phyloP scores from a whole-genome alignment of 2,113 vertebrate species.

The Sylvietta virens region DNA sequence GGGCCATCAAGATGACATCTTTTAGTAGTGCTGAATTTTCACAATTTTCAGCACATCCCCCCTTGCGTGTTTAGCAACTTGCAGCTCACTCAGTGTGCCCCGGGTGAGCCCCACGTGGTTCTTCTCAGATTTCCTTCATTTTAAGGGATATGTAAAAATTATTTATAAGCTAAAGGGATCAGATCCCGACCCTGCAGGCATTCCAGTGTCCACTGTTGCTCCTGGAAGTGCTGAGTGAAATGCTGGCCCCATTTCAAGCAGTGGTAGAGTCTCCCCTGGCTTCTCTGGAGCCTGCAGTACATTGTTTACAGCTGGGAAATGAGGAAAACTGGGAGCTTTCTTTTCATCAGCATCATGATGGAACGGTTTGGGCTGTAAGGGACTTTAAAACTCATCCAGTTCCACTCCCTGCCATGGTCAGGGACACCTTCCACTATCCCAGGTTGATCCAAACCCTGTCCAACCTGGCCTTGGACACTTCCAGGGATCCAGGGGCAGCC shows the following conservation, averaged over 20 bases:
- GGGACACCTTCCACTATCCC: rapidly evolving
- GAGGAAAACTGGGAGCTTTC: rapidly evolving
- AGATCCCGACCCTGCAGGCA: not conserved
- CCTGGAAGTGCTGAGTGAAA: not conserved
- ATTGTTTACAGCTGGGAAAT: not conserved
- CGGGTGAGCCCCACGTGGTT: rapidly evolving
- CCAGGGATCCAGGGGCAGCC: not conserved
- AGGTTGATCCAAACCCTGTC: rapidly evolving
- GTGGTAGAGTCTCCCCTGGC: not conserved
- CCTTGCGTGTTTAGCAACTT: not conserved
- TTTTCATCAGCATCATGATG: not conserved
- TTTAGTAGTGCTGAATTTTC: not conserved
- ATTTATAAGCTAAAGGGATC: not conserved
- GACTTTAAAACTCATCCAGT: not conserved
- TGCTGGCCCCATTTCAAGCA: not conserved
- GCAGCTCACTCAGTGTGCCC: rapidly evolving
- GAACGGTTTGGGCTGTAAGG: not conserved
- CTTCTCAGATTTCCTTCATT: not conserved
- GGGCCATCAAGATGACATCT: not conserved
- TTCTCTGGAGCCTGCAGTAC: not conserved
- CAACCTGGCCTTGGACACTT: not conserved
- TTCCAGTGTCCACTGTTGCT: not conserved
- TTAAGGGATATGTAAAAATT: not conserved
- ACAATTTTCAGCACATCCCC: not conserved
- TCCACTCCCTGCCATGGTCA: rapidly evolving